Evolutionary conservation across 2,113 vertebrate genomes (phyloP).

Genomic region (Chloropsis hardwickii): DNA sequence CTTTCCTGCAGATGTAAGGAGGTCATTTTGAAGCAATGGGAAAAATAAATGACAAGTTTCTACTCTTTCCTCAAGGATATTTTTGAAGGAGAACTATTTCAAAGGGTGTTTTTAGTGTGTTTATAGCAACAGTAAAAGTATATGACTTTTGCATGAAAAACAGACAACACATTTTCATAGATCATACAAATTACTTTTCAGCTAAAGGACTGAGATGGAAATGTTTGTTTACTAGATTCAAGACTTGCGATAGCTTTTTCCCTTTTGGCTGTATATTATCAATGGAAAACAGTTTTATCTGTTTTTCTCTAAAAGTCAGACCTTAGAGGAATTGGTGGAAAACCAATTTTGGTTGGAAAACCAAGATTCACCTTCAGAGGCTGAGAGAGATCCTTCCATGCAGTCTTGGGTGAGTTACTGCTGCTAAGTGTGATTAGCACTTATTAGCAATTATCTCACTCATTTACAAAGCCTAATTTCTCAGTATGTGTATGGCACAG

Average conservation of each 20-base stretch:
- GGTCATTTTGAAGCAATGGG: conserved; percentile 51
- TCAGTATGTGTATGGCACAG: fast-evolving
- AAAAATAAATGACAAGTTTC: conserved; percentile 43
- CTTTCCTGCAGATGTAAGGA: conserved; percentile 19
- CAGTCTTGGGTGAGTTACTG: neutral
- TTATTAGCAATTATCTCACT: neutral
- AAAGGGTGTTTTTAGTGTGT: neutral
- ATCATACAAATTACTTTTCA: conserved; percentile 16
- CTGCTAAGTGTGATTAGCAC: neutral
- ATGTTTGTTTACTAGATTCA: conserved; percentile 3
- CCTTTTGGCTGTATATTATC: conserved; percentile 13
- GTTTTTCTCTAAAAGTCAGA: neutral
- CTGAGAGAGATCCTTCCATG: neutral
- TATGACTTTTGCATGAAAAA: neutral
- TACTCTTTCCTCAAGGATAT: conserved; percentile 42
- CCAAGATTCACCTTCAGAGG: fast-evolving
- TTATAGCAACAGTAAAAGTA: conserved; percentile 5
- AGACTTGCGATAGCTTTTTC: conserved; percentile 3
- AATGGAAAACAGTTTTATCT: neutral
- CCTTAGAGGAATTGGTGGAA: neutral
- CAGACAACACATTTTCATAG: conserved; percentile 24
- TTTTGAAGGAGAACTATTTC: conserved; percentile 24
- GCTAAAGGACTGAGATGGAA: neutral
- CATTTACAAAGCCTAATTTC: neutral
- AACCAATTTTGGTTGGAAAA: no score